Evolutionary conservation across 2,113 vertebrate species (phyloP).

Genomic region (Eulemur macaco): DNA sequence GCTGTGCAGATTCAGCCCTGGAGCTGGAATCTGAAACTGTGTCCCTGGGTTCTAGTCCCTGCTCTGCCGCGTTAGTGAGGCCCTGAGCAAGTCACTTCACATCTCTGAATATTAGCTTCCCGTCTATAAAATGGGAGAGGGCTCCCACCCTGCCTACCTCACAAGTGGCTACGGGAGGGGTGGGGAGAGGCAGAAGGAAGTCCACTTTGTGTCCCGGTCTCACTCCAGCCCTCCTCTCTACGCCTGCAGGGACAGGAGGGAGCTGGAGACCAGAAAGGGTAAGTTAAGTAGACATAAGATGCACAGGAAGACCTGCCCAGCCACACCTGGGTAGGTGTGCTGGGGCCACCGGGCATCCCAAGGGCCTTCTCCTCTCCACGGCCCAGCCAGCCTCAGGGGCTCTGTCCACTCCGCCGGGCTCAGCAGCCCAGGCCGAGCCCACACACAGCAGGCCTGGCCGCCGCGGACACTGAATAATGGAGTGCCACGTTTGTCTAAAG

Average conservation of each 20-base stretch:
- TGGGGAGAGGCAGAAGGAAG: background rate
- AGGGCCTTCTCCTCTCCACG: background rate
- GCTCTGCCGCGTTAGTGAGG: background rate
- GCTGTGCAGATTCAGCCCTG: background rate
- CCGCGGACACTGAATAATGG: conserved; percentile 23
- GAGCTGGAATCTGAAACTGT: background rate
- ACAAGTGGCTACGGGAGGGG: background rate
- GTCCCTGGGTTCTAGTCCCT: background rate
- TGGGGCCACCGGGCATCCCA: fast-evolving
- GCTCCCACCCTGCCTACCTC: background rate
- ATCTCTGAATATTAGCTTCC: background rate
- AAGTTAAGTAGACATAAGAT: background rate
- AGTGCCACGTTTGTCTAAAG: conserved; percentile 66
- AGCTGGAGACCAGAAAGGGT: background rate
- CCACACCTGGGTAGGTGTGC: fast-evolving
- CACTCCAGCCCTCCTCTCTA: background rate
- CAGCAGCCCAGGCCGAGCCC: background rate
- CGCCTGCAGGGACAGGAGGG: background rate
- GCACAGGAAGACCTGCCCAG: background rate
- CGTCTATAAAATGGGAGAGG: background rate
- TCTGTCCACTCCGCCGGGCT: background rate
- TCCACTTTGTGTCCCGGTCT: background rate
- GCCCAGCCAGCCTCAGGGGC: background rate
- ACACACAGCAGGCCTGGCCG: background rate
- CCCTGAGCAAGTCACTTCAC: background rate